Evolutionary conservation across 2,113 vertebrate species (phyloP).

Genomic region (Xenopus borealis): DNA sequence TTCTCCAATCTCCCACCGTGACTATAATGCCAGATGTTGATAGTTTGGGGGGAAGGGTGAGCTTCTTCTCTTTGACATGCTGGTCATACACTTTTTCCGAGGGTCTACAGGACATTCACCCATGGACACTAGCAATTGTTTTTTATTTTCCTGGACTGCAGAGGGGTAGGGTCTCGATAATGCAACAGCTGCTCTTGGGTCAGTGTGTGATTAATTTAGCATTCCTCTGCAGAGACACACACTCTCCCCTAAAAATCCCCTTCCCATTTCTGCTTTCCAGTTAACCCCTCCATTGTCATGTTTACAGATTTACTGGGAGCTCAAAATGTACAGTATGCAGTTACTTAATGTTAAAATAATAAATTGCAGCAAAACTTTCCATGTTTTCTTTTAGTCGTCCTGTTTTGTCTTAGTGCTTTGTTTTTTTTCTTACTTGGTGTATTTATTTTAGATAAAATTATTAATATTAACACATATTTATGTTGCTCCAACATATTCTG

Average conservation of each 20-base stretch:
- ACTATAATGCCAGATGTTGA: conserved; percentile 28
- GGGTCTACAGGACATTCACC: neutral
- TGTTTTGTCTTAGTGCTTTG: no score
- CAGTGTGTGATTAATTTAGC: conserved; percentile 17
- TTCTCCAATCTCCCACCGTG: conserved; percentile 3
- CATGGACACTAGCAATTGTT: neutral
- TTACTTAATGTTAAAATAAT: no score
- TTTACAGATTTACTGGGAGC: no score
- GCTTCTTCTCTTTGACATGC: neutral
- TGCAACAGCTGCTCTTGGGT: conserved; percentile 18
- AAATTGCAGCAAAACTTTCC: no score
- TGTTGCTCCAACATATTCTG: no score
- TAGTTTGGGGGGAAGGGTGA: conserved; percentile 13
- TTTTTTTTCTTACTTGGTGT: no score
- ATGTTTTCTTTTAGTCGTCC: no score
- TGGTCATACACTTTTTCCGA: neutral
- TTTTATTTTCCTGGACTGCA: neutral
- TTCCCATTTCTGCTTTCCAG: neutral
- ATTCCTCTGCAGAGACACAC: conserved; percentile 17
- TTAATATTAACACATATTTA: no score
- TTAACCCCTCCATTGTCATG: neutral
- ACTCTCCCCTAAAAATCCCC: neutral
- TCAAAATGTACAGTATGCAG: no score
- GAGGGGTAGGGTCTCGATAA: neutral
- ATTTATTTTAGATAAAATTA: no score